Percentiles rank a stretch among this genome's conserved stretches.
Conservation (phyloP, 1,140 invertebrate species). For the Leptopilina boulardi region DNA sequence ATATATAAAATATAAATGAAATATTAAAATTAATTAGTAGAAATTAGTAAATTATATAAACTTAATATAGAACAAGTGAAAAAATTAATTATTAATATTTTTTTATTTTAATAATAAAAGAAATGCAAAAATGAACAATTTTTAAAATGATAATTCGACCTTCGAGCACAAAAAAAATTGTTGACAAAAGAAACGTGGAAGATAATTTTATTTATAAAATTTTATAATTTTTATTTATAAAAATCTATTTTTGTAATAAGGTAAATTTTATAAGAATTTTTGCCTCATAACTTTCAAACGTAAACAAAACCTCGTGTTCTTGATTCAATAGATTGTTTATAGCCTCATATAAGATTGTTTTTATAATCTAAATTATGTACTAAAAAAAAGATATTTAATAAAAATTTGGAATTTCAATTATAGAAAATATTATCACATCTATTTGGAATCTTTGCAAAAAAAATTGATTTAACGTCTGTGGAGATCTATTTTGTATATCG, state of each 20-base stretch:
- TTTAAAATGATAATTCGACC: too few species aligned
- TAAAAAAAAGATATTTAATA: neutral
- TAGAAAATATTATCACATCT: neutral
- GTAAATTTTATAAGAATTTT: slow-evolving; percentile 29
- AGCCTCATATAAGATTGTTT: too few species aligned
- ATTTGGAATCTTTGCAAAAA: neutral
- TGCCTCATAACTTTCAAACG: neutral
- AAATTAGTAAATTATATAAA: too few species aligned
- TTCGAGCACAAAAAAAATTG: too few species aligned
- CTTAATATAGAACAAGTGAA: too few species aligned
- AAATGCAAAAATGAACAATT: too few species aligned
- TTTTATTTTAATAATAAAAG: too few species aligned
- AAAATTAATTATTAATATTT: too few species aligned
- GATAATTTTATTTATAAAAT: neutral
- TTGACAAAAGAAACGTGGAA: neutral
- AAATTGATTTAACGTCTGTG: slow-evolving; percentile 45
- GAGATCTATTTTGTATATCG: slow-evolving; percentile 47
- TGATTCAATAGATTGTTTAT: neutral
- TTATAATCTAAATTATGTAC: too few species aligned
- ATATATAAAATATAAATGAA: too few species aligned
- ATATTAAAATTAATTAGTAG: too few species aligned
- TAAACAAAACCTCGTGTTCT: neutral
- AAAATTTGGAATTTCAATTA: neutral
- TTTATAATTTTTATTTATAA: neutral
- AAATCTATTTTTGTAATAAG: neutral